Conservation (phyloP, 2,797 vertebrate genomes). For the Epinephelus awoara region DNA sequence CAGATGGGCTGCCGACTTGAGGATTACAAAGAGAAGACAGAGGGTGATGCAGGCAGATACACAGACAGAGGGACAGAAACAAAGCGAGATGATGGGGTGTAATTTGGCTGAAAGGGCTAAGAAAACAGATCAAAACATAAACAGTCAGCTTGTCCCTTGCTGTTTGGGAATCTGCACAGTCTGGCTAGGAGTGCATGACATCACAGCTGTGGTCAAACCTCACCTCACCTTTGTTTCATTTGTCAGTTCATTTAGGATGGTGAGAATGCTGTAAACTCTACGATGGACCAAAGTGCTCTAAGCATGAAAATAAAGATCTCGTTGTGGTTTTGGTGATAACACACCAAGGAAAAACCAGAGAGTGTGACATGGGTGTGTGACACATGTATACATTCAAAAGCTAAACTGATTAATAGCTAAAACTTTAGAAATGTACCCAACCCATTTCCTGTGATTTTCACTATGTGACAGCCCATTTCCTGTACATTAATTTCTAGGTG, state of each 20-base stretch:
- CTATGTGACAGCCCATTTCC: no score
- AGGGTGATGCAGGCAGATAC: neutral
- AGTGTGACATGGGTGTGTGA: neutral
- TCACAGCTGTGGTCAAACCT: neutral
- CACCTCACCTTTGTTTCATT: neutral
- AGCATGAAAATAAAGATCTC: neutral
- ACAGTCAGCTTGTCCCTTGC: neutral
- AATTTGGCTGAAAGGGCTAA: neutral
- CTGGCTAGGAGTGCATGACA: neutral
- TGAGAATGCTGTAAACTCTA: neutral
- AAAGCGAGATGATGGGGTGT: neutral
- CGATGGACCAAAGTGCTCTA: no score
- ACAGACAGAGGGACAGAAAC: neutral
- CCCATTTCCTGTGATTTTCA: neutral
- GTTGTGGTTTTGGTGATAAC: neutral
- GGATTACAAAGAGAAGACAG: slow-evolving; percentile 38
- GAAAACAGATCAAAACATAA: neutral
- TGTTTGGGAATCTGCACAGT: neutral
- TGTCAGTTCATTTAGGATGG: neutral
- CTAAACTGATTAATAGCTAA: no score
- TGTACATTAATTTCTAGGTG: neutral
- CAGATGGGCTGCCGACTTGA: slow-evolving; percentile 87
- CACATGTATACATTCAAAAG: neutral
- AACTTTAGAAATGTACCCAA: neutral
- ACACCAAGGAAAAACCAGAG: neutral